Evolutionary conservation across 2,113 vertebrate species (phyloP), one percentile per base, ranked within the genome.

Genomic region (Lutjanus erythropterus): DNA sequence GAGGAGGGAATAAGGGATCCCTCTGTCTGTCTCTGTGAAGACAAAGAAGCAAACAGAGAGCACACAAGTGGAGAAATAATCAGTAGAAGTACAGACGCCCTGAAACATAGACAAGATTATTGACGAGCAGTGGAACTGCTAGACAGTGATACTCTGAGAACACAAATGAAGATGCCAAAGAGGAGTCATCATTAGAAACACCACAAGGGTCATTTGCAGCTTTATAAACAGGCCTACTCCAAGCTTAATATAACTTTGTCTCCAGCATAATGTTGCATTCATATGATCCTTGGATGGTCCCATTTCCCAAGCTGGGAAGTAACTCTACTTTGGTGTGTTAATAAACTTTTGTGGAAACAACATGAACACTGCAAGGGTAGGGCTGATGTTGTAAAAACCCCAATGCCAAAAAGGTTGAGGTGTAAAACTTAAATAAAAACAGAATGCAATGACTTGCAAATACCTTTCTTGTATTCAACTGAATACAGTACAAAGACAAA

Each of bases 1-100:
- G 88, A 79, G 80, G 44, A 84, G 84, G 90, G 88, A 88, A 86
- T 85, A 79, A 84, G 86, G 84, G 84, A 87, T 81, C 71, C 35
- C 33, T 69, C 55, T 39, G 73, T 71, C 81, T 62, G 53, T 62
- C 37, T 71, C 79, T 47, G 70, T 42, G 33, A 88, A 81, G 78
- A 86, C 68, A 73, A 81, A 84, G 27, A 80, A 49, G 62, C 67
- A 81, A 80, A 86, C 72, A 65, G 25, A 69, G 73, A 56, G 76
- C 41, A 59, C 53, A 80, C 68, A 15, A 67, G 60, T 49, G 53
- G 52, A 88, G 67, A 46, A 71, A 68, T 58, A 41, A 65, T 80
- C 83, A 78, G 27, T 9, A 31, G 37, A 49, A 37, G 11, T 23
- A 33, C 62, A 55, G 25, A 19, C 58, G 19, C 14, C 29, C 18